A percentile compares a stretch with the other conserved stretches of the same genome.
These are phyloP conservation scores for Pithys albifrons DNA, from an alignment of 2,113 vertebrate species.

Conservation along the genomic window DNA sequence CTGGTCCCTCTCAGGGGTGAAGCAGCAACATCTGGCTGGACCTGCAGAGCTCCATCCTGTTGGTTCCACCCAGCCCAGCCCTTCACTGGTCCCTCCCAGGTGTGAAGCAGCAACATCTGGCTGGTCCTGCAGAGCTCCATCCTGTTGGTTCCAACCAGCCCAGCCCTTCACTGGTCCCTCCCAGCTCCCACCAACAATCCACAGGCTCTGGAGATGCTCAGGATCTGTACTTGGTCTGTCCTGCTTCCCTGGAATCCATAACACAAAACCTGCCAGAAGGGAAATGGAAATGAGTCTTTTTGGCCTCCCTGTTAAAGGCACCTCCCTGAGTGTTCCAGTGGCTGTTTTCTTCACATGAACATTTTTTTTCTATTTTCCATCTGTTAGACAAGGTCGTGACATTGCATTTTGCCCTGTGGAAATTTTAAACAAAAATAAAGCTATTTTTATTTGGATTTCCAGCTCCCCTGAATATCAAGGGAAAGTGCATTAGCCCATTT, in stretches of 20 bases:
- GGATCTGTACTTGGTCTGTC: not conserved
- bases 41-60: not conserved
- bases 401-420: not conserved
- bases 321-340: not conserved
- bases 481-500: not conserved
- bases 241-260: not conserved
- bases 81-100: fast-evolving
- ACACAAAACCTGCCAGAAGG: not conserved
- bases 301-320: not conserved
- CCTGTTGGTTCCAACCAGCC: not conserved
- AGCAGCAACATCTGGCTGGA: not conserved
- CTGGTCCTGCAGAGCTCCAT: not conserved
- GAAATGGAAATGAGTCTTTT: fast-evolving
- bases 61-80: not conserved
- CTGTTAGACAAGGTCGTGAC: not conserved
- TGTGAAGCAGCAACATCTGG: not conserved
- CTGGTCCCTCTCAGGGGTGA: not conserved
- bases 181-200: not conserved
- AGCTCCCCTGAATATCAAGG: not conserved
- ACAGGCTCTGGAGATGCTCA: not conserved
- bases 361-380: not conserved
- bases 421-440: conserved; percentile 19
- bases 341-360: not conserved
- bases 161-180: not conserved
- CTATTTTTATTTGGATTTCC: conserved; percentile 38